phyloP scores from a whole-genome alignment of 1,140 invertebrate species.

The Paracyclopina nana region DNA sequence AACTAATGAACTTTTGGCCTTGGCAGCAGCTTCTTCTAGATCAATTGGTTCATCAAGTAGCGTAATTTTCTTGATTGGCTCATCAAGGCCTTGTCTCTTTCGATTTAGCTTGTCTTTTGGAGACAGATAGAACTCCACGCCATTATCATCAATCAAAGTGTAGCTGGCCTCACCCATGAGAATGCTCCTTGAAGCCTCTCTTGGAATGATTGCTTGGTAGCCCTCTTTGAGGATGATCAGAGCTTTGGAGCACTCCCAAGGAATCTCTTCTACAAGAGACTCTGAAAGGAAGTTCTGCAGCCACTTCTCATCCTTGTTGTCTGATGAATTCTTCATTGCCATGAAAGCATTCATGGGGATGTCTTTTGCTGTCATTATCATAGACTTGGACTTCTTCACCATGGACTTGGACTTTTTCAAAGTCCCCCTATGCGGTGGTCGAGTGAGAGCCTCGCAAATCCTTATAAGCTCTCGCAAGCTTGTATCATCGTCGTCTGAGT shows the following conservation, averaged over 20 bases:
- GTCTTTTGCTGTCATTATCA: constrained; percentile 16
- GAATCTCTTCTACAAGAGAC: constrained; percentile 14
- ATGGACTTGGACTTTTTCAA: constrained; percentile 16
- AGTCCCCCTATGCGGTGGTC: constrained; percentile 1
- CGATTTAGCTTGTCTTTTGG: constrained; percentile 11
- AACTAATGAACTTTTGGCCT: too few species aligned
- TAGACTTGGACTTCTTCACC: constrained; percentile 13
- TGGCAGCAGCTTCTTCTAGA: too few species aligned
- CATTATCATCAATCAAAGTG: constrained; percentile 16
- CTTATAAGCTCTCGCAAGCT: constrained; percentile 10
- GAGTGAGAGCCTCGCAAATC: constrained; percentile 3
- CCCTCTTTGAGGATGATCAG: constrained; percentile 16
- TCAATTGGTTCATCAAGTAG: too few species aligned
- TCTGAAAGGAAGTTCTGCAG: constrained; percentile 15
- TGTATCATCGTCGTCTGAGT: constrained; percentile 6
- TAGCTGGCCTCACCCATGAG: constrained; percentile 12
- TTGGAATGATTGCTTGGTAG: constrained; percentile 13
- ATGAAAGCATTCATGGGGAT: constrained; percentile 16
- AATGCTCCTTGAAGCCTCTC: constrained; percentile 15
- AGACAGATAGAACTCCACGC: constrained; percentile 13
- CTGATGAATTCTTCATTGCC: constrained; percentile 11
- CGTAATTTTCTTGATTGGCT: too few species aligned
- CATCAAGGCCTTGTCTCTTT: too few species aligned
- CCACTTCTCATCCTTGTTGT: constrained; percentile 8
- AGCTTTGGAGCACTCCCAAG: constrained; percentile 17